Conservation (phyloP, 2,113 vertebrate genomes). For the Petrocephalus microphthalmus region DNA sequence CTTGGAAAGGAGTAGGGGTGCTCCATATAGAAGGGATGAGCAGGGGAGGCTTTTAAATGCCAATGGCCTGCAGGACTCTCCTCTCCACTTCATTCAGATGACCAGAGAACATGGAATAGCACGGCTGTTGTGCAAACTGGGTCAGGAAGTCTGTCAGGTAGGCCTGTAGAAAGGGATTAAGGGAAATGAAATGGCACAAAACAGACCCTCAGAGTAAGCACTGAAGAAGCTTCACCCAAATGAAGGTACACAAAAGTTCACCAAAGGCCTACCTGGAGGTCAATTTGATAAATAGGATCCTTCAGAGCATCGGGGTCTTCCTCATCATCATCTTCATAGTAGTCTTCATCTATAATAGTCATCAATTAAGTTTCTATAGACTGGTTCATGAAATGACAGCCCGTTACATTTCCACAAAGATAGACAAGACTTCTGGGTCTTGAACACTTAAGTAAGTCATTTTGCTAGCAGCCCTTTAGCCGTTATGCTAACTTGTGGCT, state of each 20-base stretch:
- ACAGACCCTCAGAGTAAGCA: background rate
- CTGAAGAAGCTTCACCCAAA: background rate
- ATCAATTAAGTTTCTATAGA: background rate
- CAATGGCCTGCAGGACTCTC: slow-evolving; percentile 84
- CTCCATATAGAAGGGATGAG: background rate
- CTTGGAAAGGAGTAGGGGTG: background rate
- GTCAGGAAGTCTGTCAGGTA: slow-evolving; percentile 95
- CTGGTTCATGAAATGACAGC: background rate
- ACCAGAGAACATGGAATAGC: slow-evolving; percentile 89
- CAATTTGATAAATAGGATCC: slow-evolving; percentile 93
- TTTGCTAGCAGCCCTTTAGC: background rate
- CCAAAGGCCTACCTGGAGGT: slow-evolving; percentile 71
- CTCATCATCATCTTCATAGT: slow-evolving; percentile 95
- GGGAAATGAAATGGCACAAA: background rate
- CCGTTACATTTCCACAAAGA: background rate
- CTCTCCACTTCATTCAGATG: slow-evolving; percentile 87
- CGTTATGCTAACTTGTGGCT: background rate
- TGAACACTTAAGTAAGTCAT: background rate
- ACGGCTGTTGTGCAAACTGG: slow-evolving; percentile 95
- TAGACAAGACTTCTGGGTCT: background rate
- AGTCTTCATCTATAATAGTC: slow-evolving; percentile 79
- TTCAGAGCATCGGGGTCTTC: slow-evolving; percentile 95
- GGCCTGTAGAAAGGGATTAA: slow-evolving; percentile 60
- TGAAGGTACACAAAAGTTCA: background rate
- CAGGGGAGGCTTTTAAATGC: slow-evolving; percentile 62